Evolutionary conservation across 2,113 vertebrate genomes (phyloP), one percentile per base, ranked within the genome.

Genomic region (Eudyptes chrysolophus): DNA sequence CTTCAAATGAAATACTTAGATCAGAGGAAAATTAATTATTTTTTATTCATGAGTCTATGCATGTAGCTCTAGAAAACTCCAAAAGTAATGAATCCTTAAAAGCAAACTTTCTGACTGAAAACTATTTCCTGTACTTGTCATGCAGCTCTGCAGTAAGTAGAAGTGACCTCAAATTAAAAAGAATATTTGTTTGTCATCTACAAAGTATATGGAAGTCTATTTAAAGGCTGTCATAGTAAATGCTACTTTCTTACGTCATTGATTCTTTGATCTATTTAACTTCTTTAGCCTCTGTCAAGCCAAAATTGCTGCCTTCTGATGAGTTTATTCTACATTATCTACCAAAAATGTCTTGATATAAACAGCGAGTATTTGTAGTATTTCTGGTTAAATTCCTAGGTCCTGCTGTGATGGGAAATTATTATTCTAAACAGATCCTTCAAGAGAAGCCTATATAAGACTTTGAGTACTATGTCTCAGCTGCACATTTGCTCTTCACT

Each of bases 1-100:
- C 64, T 90, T 95, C 78, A 89, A 65, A 70, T 83, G 18, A 96
- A 96, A 90, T 92, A 84, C 60, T 92, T 96, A 61, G 24, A 82
- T 80, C 27, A 58, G 66, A 92, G 61, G 46, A 92, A 93, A 95
- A 89, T 61, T 51, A 66, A 57, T 84, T 85, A 89, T 85, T 85
- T 76, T 90, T 96, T 97, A 81, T 95, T 96, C 44, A 89, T 88
- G 69, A 82, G 18, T 90, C 77, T 79, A 24, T 79, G 42, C 16
- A 49, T 77, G 58, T 46, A 92, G 38, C 20, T 89, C 46, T 72
- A 86, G 82, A 92, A 80, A 88, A 87, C 19, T 77, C 46, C 10
- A 18, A 72, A 82, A n/a, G 34, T 42, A 65, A 80, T 75, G 75
- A 84, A 75, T 60, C 15, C 38, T 79, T 36, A 82, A 51, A 61